Evolutionary conservation across 2,888 invertebrate genomes (phyloP), one percentile per base, ranked within the genome.

Genomic region (Epistrophella euchroma): DNA sequence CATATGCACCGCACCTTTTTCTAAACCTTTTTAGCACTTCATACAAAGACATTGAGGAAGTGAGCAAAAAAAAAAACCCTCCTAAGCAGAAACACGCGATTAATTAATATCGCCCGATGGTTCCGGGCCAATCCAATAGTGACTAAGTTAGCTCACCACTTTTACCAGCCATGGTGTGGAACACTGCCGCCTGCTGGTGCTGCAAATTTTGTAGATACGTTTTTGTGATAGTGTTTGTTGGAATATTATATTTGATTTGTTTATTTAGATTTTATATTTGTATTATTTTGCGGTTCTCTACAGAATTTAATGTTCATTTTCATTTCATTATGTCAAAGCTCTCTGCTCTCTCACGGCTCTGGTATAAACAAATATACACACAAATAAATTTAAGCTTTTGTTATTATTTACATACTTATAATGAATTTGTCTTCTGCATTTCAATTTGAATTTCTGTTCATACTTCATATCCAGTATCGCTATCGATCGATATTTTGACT

Each of bases 91-190:
- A 80, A 77, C 85, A 85, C 76, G 70, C 76, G 80, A 80, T 73
- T 52, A 22, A 45, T 60, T 80, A 32, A 45, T 60, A 85, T 85
- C 85, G 80, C 76, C 40, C 85, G 80, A 80, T 80, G 19, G 22
- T 73, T 80, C n/a, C 70, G 70, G 43, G 64, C 85, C 85, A 68
- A 68, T 68, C 80, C 76, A 80, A 85, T 73, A 45, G 66, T 75
- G 45, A 66, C 35, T 32, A 37, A 15, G 50, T 47, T 10, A 45
- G 2, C 37, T 55, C 19, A n/a, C 17, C 25, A 52, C 28, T 40
- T 58, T 56, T 19, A 47, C 58, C 64, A 25, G 40, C 32, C 17
- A 47, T 47, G 66, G 32, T 6, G 47, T 47, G 43, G 11, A 35
- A 25, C 11, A 17, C 52, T 52, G 15, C 25, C 1, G 25, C 6